Evolutionary conservation across 2,113 vertebrate genomes (phyloP).

Genomic region (Calidris pygmaea): DNA sequence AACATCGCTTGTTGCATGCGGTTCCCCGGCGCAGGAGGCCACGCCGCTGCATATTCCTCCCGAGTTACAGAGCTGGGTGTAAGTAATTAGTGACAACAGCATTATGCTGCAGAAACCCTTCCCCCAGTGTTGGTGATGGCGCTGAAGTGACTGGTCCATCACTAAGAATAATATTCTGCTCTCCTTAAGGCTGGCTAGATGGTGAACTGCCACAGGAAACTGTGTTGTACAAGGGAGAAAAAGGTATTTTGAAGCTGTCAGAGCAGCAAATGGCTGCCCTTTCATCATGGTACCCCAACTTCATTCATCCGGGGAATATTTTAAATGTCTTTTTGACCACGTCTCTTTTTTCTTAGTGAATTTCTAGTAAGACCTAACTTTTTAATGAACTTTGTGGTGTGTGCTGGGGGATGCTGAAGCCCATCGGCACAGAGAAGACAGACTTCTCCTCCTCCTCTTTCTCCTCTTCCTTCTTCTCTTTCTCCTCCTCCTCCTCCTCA

Average conservation of each 20-base stretch:
- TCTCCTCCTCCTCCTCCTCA: not conserved
- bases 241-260: not conserved
- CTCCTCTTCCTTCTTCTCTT: too few relatives aligned
- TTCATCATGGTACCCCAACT: rapidly evolving
- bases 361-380: not conserved
- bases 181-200: not conserved
- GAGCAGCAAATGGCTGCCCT: not conserved
- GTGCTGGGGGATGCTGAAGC: not conserved
- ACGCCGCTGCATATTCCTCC: not conserved
- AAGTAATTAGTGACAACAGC: not conserved
- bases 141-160: not conserved
- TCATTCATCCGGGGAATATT: not conserved
- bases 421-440: rapidly evolving
- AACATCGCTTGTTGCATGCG: not conserved
- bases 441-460: not conserved
- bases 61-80: not conserved
- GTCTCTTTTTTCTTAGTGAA: not conserved
- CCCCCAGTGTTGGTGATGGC: not conserved
- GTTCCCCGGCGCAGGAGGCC: not conserved
- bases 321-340: not conserved
- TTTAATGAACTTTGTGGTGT: rapidly evolving
- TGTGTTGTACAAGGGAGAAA: not conserved
- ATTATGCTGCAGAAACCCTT: not conserved
- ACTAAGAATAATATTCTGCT: not conserved
- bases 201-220: not conserved